Conservation (phyloP, 1,140 invertebrate genomes). For the Campoletis sonorensis region DNA sequence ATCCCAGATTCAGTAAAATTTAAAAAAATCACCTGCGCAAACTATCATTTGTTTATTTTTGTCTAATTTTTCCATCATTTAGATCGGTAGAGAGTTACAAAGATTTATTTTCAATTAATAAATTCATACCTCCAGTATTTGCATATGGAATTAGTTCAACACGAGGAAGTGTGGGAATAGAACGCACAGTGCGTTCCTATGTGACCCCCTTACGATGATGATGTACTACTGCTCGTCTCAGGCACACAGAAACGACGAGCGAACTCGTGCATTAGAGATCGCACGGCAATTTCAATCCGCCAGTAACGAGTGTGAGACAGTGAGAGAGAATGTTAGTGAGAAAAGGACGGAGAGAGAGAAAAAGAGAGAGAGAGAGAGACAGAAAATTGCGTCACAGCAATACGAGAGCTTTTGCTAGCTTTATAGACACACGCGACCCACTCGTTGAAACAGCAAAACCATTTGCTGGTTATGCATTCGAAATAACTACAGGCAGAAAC, state of each 20-base stretch:
- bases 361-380: background rate
- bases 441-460: background rate
- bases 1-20: too few relatives aligned
- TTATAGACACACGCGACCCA: slow-evolving; percentile 3
- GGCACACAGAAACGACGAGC: slow-evolving; percentile 41
- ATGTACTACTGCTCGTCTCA: slow-evolving; percentile 19
- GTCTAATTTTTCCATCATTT: too few relatives aligned
- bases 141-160: slow-evolving; percentile 24
- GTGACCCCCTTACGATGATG: slow-evolving; percentile 41
- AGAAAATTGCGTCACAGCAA: background rate
- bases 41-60: too few relatives aligned
- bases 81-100: background rate
- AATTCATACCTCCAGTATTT: background rate
- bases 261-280: slow-evolving; percentile 49
- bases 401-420: slow-evolving; percentile 10
- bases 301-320: slow-evolving; percentile 32
- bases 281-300: slow-evolving; percentile 63
- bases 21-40: too few relatives aligned
- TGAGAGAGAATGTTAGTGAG: too few relatives aligned
- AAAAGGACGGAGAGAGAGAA: background rate
- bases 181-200: slow-evolving; percentile 37
- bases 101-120: slow-evolving; percentile 4
- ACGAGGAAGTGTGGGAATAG: slow-evolving; percentile 46
- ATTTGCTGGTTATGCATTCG: background rate
- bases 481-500: background rate